Conservation (phyloP, 2,888 invertebrate genomes). For the Diarsia brunnea region DNA sequence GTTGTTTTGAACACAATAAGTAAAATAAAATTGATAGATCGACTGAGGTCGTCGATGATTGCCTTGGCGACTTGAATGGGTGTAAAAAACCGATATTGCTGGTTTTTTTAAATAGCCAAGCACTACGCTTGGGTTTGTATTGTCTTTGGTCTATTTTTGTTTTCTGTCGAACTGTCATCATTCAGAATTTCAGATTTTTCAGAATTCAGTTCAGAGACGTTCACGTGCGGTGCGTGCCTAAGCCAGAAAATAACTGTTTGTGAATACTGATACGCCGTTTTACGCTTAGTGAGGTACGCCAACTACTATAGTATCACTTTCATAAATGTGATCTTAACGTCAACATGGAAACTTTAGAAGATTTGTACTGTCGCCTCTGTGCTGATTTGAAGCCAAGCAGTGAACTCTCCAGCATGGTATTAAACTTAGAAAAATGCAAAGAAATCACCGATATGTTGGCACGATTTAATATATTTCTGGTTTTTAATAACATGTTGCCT, state of each 20-base stretch:
- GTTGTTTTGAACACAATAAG: no score
- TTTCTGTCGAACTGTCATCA: no score
- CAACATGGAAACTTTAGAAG: constrained; percentile 22
- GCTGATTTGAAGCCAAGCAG: constrained; percentile 39
- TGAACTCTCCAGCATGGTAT: constrained; percentile 30
- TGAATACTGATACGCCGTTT: not conserved
- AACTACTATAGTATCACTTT: not conserved
- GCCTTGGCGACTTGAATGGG: no score
- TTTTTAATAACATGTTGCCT: constrained; percentile 41
- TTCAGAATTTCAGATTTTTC: no score
- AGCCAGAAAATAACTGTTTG: constrained; percentile 4
- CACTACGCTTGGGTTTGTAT: not conserved
- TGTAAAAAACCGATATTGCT: not conserved
- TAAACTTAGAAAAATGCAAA: constrained; percentile 27
- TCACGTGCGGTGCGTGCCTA: not conserved
- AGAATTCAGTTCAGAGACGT: not conserved
- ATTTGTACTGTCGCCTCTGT: constrained; percentile 55
- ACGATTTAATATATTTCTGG: constrained; percentile 30
- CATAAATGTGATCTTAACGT: not conserved
- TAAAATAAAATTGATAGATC: no score
- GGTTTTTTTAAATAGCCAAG: no score
- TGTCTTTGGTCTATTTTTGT: not conserved
- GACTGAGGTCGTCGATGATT: no score
- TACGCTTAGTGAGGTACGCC: not conserved
- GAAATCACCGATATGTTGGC: constrained; percentile 37